These are phyloP conservation scores for Notodonta dromedarius DNA, from an alignment of 2,888 invertebrate genomes.

Conservation along the genomic window DNA sequence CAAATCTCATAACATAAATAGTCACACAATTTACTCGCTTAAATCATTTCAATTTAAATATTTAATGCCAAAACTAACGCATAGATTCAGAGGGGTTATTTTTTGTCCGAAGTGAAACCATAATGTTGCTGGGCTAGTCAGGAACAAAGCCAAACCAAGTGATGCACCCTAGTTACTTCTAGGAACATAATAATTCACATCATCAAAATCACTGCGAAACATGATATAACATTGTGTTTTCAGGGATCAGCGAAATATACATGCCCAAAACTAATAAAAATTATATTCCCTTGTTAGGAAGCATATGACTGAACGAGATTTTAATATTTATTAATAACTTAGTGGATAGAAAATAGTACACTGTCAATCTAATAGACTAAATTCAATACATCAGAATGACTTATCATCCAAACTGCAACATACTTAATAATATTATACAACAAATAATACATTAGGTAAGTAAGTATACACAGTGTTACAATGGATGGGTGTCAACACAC, in stretches of 20 bases:
- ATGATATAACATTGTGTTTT: conserved; percentile 47
- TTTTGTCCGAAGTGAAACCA: conserved; percentile 3
- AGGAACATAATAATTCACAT: conserved; percentile 65
- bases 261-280: conserved; percentile 82
- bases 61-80: background rate
- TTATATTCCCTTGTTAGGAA: conserved; percentile 82
- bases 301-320: conserved; percentile 76
- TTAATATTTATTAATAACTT: conserved; percentile 63
- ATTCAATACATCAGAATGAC: conserved; percentile 69
- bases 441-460: conserved; percentile 21
- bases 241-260: conserved; percentile 79
- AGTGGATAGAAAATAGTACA: conserved; percentile 65
- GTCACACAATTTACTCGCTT: no score
- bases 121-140: conserved; percentile 46
- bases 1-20: no score
- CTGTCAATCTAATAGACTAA: conserved; percentile 68
- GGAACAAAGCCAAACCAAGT: conserved; percentile 78
- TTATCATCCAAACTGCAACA: conserved; percentile 77
- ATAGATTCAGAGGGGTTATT: background rate
- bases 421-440: conserved; percentile 28
- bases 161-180: conserved; percentile 79
- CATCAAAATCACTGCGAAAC: conserved; percentile 62
- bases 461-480: conserved; percentile 32
- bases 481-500: conserved; percentile 25
- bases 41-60: no score